Evolutionary conservation across 2,113 vertebrate species (phyloP).

Genomic region (Pseudorasbora parva): DNA sequence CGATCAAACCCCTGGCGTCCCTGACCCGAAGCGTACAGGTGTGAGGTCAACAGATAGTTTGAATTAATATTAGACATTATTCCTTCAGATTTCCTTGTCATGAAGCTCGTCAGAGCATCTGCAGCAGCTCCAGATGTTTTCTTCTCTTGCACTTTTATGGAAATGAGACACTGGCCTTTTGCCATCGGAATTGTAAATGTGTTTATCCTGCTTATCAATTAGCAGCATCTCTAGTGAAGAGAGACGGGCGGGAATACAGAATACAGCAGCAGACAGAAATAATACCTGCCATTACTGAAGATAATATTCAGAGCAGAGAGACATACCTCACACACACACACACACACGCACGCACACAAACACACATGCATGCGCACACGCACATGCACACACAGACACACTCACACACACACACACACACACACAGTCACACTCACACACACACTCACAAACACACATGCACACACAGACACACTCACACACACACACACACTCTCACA

Average conservation of each 20-base stretch:
- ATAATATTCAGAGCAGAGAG: constrained; percentile 57
- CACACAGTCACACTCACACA: too few relatives aligned
- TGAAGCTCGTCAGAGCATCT: neutral
- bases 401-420: too few relatives aligned
- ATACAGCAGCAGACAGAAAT: constrained; percentile 60
- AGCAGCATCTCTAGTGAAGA: constrained; percentile 55
- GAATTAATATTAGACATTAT: constrained; percentile 11
- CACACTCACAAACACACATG: too few relatives aligned
- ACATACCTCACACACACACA: neutral
- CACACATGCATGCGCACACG: too few relatives aligned
- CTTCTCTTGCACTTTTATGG: constrained; percentile 37
- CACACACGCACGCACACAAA: too few relatives aligned
- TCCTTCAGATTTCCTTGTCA: neutral
- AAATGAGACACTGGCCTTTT: constrained; percentile 47
- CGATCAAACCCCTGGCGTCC: neutral
- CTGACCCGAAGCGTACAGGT: neutral
- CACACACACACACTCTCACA: too few relatives aligned
- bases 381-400: too few relatives aligned
- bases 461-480: too few relatives aligned
- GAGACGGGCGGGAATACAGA: constrained; percentile 70
- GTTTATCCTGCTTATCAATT: constrained; percentile 70
- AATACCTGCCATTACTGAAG: constrained; percentile 63
- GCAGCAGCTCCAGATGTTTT: constrained; percentile 31
- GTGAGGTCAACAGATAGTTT: neutral
- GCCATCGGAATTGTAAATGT: constrained; percentile 62